These are phyloP conservation scores for Yponomeuta plumbellus DNA, from an alignment of 2,888 invertebrate species.

Conservation along the genomic window DNA sequence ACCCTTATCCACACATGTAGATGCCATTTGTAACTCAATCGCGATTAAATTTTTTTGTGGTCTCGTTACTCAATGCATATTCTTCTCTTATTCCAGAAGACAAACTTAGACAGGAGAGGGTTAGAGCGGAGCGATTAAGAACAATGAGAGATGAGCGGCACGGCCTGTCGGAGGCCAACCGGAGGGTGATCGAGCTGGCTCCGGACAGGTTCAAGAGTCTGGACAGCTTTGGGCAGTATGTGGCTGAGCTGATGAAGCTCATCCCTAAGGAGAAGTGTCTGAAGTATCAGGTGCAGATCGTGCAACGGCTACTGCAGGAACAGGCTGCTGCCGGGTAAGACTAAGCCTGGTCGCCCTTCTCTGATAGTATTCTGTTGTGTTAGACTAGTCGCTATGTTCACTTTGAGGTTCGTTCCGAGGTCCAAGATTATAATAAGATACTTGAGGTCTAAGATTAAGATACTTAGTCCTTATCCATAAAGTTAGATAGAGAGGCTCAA, in stretches of 20 bases:
- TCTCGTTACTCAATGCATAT: background rate
- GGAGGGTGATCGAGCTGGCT: background rate
- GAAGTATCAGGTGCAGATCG: conserved; percentile 9
- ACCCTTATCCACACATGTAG: too few species aligned
- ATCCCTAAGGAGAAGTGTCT: conserved; percentile 5
- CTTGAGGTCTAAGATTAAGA: too few species aligned
- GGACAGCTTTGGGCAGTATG: conserved; percentile 10
- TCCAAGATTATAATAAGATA: too few species aligned
- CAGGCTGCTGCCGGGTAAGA: conserved; percentile 5
- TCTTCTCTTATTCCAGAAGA: too few species aligned
- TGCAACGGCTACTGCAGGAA: conserved; percentile 6
- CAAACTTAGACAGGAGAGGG: background rate
- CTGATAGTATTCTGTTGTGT: too few species aligned
- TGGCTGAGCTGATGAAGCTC: conserved; percentile 6
- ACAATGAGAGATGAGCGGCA: background rate
- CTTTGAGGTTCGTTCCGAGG: too few species aligned
- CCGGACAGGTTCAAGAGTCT: conserved; percentile 11
- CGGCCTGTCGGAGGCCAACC: background rate
- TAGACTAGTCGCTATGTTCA: too few species aligned
- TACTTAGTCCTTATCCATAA: too few species aligned
- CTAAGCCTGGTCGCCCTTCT: background rate
- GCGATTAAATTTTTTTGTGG: background rate
- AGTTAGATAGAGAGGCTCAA: too few species aligned
- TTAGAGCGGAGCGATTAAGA: background rate
- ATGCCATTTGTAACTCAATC: too few species aligned